Conservation (phyloP, 2,113 vertebrate species). For the Crotalus tigris region DNA sequence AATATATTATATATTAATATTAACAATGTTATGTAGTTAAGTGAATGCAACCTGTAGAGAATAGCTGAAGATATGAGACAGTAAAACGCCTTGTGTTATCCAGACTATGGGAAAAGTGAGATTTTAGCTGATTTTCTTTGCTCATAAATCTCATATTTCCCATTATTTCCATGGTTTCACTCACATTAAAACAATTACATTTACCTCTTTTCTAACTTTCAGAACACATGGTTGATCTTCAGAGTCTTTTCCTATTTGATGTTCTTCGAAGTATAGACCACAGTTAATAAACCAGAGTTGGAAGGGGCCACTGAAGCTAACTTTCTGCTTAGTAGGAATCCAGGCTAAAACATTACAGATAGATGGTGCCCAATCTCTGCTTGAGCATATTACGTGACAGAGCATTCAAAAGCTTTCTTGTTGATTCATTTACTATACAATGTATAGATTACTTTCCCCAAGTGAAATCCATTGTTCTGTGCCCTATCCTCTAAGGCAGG, state of each 20-base stretch:
- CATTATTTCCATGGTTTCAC: background rate
- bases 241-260: background rate
- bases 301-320: background rate
- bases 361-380: background rate
- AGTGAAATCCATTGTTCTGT: background rate
- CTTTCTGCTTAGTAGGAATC: background rate
- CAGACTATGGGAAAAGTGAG: background rate
- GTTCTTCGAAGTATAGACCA: background rate
- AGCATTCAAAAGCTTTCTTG: background rate
- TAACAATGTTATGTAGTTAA: background rate
- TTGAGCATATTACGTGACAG: background rate
- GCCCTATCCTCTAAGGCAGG: background rate
- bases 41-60: background rate
- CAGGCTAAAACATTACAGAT: background rate
- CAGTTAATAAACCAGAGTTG: background rate
- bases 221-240: background rate
- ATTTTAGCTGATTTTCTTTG: background rate
- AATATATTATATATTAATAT: background rate
- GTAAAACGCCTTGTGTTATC: background rate
- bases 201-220: background rate
- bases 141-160: background rate
- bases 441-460: background rate
- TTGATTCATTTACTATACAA: background rate
- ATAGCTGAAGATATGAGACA: background rate
- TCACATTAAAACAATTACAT: background rate